Evolutionary conservation across 2,888 invertebrate species (phyloP).

Genomic region (Harpagoxenus sublaevis): DNA sequence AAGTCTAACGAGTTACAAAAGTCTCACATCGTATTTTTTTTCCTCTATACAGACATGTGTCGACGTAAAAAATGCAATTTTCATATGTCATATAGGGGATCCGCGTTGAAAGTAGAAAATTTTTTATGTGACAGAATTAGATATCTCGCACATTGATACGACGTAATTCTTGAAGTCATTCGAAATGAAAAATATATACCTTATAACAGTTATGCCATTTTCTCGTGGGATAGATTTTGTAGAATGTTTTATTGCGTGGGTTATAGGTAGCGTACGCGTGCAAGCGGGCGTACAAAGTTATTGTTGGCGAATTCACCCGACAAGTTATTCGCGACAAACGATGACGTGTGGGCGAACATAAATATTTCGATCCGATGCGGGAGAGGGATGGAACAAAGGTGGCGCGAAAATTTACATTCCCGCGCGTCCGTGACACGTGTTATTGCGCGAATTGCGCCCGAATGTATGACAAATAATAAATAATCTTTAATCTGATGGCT

Average conservation of each 20-base stretch:
- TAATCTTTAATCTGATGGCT: conserved; percentile 52
- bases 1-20: too few species aligned
- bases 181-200: conserved; percentile 3
- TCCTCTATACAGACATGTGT: background rate
- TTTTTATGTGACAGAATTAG: background rate
- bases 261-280: conserved; percentile 18
- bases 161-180: background rate
- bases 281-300: conserved; percentile 32
- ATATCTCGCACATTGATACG: background rate
- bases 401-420: conserved; percentile 50
- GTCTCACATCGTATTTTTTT: background rate
- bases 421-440: conserved; percentile 38
- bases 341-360: conserved; percentile 49
- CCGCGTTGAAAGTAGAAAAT: background rate
- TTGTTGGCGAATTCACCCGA: conserved; percentile 49
- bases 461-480: conserved; percentile 57
- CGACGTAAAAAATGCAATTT: conserved; percentile 2
- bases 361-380: conserved; percentile 52
- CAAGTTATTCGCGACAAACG: conserved; percentile 53
- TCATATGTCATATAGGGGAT: background rate
- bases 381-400: conserved; percentile 50
- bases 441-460: conserved; percentile 48
- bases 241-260: conserved; percentile 18
- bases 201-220: background rate
- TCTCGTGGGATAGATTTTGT: conserved; percentile 4